Evolutionary conservation across 2,888 invertebrate genomes (phyloP).

Genomic region (Alentia gelatinosa): DNA sequence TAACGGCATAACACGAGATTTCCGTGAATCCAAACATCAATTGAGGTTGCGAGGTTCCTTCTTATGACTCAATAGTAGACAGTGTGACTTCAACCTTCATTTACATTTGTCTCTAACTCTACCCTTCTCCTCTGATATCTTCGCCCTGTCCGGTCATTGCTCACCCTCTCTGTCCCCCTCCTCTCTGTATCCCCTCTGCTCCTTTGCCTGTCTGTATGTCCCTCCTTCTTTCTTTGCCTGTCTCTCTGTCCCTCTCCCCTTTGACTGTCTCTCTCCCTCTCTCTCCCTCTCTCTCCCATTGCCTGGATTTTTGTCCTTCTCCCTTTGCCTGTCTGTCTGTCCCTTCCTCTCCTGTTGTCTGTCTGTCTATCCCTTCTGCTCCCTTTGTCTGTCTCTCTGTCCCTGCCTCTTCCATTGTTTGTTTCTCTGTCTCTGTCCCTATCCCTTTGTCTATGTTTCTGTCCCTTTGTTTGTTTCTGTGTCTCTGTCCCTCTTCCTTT

Average conservation of each 20-base stretch:
- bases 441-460: too few relatives aligned
- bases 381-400: neutral
- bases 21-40: too few relatives aligned
- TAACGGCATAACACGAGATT: too few relatives aligned
- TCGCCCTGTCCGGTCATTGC: neutral
- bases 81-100: too few relatives aligned
- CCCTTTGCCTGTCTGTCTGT: neutral
- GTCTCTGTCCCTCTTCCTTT: neutral
- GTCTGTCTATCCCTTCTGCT: neutral
- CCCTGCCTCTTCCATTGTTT: neutral
- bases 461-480: neutral
- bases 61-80: too few relatives aligned
- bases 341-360: neutral
- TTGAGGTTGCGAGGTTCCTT: too few relatives aligned
- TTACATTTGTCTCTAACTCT: neutral
- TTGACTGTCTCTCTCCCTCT: neutral
- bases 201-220: neutral
- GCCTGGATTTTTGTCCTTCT: neutral
- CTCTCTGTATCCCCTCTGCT: neutral
- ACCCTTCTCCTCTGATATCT: neutral
- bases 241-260: neutral
- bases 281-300: neutral
- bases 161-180: neutral
- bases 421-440: too few relatives aligned
- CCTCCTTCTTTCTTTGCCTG: neutral